Evolutionary conservation across 2,113 vertebrate genomes (phyloP), one percentile per base, ranked within the genome.

Genomic region (Epinephelus cyanopodus): DNA sequence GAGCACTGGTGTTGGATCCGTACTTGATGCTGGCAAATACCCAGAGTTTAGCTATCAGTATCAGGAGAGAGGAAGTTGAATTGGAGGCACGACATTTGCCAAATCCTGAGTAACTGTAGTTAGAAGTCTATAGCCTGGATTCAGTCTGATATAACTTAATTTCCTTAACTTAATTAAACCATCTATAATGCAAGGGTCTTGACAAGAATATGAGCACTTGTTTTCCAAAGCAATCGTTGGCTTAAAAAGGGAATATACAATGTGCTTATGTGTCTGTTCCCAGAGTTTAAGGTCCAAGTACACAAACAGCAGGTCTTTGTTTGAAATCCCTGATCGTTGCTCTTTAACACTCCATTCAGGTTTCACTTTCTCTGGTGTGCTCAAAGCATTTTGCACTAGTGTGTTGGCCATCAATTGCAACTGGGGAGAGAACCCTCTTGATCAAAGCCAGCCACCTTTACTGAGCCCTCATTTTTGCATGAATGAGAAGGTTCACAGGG

Each of bases 391-490:
- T 64, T 53, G 42, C 62, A 45, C 89, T 65, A 56, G 37, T 74
- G 65, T 73, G 65, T 84, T 78, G 58, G 76, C 76, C 47, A 37
- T 77, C 54, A 50, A 27, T 56, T 47, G 73, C 70, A 57, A n/a
- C 45, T 23, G 37, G 69, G 77, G 57, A 73, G 50, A 68, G 72
- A 79, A 52, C 27, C 42, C 17, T 56, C 68, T 57, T 85, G 86
- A 91, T 92, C 91, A 92, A 92, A 94, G 81, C 60, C 80, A 27
- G 78, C 66, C 65, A 80, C 80, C 74, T 79, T 83, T 54, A 50
- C 69, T n/a, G 42, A 82, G 64, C 50, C 58, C 74, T 42, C 21
- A 17, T 52, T 83, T 86, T 82, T 77, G 53, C 65, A 58, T 50
- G 56, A 79, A 84, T 56, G 60, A 62, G 65, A 81, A 78, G 73